Evolutionary conservation across 2,888 invertebrate genomes (phyloP), one percentile per base, ranked within the genome.

Genomic region (Platycnemis pennipes): DNA sequence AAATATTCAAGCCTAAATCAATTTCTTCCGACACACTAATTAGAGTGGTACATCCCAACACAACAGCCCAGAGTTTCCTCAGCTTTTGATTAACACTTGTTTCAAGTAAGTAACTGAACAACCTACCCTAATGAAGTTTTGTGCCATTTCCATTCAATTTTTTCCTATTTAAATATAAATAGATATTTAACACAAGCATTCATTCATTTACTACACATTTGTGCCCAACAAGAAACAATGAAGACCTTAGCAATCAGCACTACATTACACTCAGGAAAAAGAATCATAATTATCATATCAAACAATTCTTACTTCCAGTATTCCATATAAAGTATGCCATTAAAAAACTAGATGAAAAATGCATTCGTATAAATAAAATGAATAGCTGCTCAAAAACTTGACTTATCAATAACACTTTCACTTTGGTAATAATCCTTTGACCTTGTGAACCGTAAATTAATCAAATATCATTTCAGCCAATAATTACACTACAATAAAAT

Each of bases 81-180:
- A 91, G 22, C 42, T 56, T 56, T 53, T 89, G 42, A 63, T 56
- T 63, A 87, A 87, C 44, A 87, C 86, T 87, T 44, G 91, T 91
- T 63, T 44, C 53, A 89, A 69, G 16, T 56, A 89, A 31, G 22
- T 63, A 63, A 44, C 42, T 63, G n/a, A 91, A 89, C 77, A 91
- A 56, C 26, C 63, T 91, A 91, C 44, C 8, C 3, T n/a, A 53
- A 69, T 63, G 44, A 91, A 91, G 63, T 63, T 69, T 91, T 91
- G 91, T 91, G 91, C 91, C 91, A 91, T 91, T 44, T 91, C 69
- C 91, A 91, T 44, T 91, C 91, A 91, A 91, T 69, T 37, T 44
- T 63, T 63, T 91, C 91, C 63, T 69, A 91, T 63, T 91, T 69
- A 63, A 91, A 69, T 69, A 91, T 91, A 44, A 91, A 91, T 91